Percentiles rank a stretch among this genome's conserved stretches.
Conservation (phyloP, 2,113 vertebrate genomes). For the Balaeniceps rex region DNA sequence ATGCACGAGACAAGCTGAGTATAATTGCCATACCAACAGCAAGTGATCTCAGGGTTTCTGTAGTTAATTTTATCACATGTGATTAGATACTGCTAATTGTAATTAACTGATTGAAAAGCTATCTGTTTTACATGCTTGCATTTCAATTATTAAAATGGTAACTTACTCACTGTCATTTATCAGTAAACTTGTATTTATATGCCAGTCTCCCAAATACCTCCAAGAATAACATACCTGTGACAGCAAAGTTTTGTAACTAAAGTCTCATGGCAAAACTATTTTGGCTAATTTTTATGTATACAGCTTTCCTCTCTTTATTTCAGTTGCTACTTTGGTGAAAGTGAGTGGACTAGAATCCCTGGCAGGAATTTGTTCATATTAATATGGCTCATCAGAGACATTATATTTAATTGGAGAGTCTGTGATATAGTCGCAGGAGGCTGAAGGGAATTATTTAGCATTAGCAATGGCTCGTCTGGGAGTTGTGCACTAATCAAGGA, state of each 20-base stretch:
- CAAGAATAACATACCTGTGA: background rate
- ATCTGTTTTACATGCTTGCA: slow-evolving; percentile 14
- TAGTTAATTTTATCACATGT: slow-evolving; percentile 36
- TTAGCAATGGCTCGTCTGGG: slow-evolving; percentile 88
- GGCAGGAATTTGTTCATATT: slow-evolving; percentile 77
- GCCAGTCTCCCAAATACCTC: background rate
- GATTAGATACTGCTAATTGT: slow-evolving; percentile 49
- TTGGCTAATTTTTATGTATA: background rate
- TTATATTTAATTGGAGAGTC: slow-evolving; percentile 86
- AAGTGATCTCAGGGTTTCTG: background rate
- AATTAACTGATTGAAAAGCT: slow-evolving; percentile 50
- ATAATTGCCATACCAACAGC: background rate
- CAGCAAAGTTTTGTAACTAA: background rate
- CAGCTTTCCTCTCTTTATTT: slow-evolving; percentile 28
- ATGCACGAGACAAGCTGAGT: background rate
- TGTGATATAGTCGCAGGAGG: slow-evolving; percentile 80
- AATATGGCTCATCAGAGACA: slow-evolving; percentile 80
- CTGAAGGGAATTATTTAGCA: slow-evolving; percentile 87
- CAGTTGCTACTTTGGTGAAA: slow-evolving; percentile 48
- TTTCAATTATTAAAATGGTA: slow-evolving; percentile 54
- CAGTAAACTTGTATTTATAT: background rate
- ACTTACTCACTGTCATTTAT: background rate
- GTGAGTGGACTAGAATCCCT: slow-evolving; percentile 68
- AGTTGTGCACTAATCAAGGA: slow-evolving; percentile 89
- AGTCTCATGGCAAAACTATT: background rate